Conservation (phyloP, 23 tunicate genomes). For the Phallusia fumigata region DNA sequence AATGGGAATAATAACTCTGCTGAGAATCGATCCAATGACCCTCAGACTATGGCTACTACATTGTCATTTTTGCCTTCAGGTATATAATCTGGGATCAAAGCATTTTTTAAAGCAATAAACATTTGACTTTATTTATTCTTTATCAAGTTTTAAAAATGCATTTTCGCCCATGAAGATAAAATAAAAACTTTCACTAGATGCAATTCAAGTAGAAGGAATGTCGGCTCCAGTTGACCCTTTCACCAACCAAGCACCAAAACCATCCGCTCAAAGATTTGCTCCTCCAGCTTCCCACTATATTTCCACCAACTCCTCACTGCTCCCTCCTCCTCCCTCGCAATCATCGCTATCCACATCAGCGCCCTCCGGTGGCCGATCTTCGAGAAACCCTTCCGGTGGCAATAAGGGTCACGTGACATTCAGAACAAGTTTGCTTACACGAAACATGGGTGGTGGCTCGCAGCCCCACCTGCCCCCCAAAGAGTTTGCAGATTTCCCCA, state of each 20-base stretch:
- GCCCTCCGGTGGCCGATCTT: neutral
- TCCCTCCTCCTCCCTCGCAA: neutral
- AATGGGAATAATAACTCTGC: slow-evolving; percentile 24
- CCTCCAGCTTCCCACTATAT: neutral
- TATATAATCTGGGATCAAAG: neutral
- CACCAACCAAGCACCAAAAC: neutral
- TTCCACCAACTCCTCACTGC: neutral
- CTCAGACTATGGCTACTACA: neutral
- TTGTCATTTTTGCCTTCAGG: neutral
- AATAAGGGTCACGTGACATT: neutral
- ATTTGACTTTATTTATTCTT: too few species aligned
- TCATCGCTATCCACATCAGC: neutral
- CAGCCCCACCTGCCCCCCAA: slow-evolving; percentile 17
- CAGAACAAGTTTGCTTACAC: slow-evolving; percentile 4
- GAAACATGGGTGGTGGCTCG: slow-evolving; percentile 12
- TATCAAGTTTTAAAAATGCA: too few species aligned
- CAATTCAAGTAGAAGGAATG: neutral
- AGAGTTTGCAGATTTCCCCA: slow-evolving; percentile 15
- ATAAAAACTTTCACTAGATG: neutral
- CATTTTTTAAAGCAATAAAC: too few species aligned
- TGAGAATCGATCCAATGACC: neutral
- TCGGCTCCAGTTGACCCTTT: too few species aligned
- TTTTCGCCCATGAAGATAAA: too few species aligned
- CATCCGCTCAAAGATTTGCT: neutral
- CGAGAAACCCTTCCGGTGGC: neutral